Evolutionary conservation across 2,888 invertebrate species (phyloP), one percentile per base, ranked within the genome.

Genomic region (Lasioglossum leucozonium): DNA sequence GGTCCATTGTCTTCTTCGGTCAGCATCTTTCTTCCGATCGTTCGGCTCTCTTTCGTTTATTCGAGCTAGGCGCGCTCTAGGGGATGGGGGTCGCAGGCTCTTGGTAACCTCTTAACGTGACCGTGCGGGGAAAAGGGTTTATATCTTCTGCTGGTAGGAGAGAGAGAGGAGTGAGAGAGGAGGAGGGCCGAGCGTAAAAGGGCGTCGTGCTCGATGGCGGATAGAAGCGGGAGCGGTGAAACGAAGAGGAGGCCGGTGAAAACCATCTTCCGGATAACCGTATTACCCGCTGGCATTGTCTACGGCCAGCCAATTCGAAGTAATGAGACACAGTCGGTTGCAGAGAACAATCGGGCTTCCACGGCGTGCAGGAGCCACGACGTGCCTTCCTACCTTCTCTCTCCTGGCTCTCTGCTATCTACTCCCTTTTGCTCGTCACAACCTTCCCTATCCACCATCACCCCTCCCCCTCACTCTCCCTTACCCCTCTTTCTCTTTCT

Each of bases 281-380:
- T 91, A 94, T 94, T 94, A 94, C 92, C 91, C 88, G 88, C 76
- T 84, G 91, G 91, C 91, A 94, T 94, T 94, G 94, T 94, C 93
- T 94, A 92, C 90, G 91, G 90, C 91, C 93, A 93, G 92, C 93
- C 94, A 93, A 94, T 94, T 92, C 92, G 93, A 94, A 94, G 94
- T 94, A 94, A 94, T 93, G 94, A 94, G 94, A 93, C 93, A 93
- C 92, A 93, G 91, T 92, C 92, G 92, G 92, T 93, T 92, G 92
- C 92, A 90, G 90, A 93, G 94, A 94, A 94, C 94, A 94, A 94
- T 94, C 93, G 94, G 91, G 88, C 89, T 90, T 87, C 85, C 78
- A 83, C 81, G 75, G 88, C 88, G 88, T 88, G 88, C 88, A 87
- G 88, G 82, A 90, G 86, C 88, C 91, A 86, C 88, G 87, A 91